Evolutionary conservation across 2,888 invertebrate genomes (phyloP).

Genomic region (Pristionchus fissidentatus): DNA sequence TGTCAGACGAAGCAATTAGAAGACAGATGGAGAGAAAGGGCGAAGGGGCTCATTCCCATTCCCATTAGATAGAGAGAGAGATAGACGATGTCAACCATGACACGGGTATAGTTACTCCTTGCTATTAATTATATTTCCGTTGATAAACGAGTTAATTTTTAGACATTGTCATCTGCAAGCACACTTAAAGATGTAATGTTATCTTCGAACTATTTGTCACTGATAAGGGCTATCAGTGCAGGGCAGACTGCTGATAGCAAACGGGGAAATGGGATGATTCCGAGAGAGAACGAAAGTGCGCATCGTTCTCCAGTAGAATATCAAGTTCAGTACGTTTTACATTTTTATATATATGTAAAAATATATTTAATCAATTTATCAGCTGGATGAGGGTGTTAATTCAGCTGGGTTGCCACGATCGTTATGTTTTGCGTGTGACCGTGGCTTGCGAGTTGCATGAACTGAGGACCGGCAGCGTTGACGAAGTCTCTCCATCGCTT

Average conservation of each 20-base stretch:
- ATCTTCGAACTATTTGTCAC: too few relatives aligned
- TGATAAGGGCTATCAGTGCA: background rate
- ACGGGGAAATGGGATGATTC: constrained; percentile 8
- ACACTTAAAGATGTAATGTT: too few relatives aligned
- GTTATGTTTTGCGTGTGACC: too few relatives aligned
- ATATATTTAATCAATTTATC: too few relatives aligned
- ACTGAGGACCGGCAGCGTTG: too few relatives aligned
- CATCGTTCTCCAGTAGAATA: too few relatives aligned
- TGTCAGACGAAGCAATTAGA: constrained; percentile 50
- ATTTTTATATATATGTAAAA: too few relatives aligned
- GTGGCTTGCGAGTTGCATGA: too few relatives aligned
- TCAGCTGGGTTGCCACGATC: background rate
- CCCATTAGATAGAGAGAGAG: background rate
- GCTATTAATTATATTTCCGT: background rate
- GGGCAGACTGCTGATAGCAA: constrained; percentile 4
- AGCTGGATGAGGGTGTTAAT: background rate
- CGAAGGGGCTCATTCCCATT: constrained; percentile 5
- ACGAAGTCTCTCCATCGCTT: too few relatives aligned
- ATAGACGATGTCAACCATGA: background rate
- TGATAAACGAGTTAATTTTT: constrained; percentile 32
- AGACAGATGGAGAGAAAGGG: constrained; percentile 43
- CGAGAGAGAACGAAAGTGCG: background rate
- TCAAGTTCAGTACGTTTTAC: too few relatives aligned
- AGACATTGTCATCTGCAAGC: background rate
- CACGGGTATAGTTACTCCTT: constrained; percentile 37